Evolutionary conservation across 2,888 invertebrate genomes (phyloP), one percentile per base, ranked within the genome.

Genomic region (Harpagoxenus sublaevis): DNA sequence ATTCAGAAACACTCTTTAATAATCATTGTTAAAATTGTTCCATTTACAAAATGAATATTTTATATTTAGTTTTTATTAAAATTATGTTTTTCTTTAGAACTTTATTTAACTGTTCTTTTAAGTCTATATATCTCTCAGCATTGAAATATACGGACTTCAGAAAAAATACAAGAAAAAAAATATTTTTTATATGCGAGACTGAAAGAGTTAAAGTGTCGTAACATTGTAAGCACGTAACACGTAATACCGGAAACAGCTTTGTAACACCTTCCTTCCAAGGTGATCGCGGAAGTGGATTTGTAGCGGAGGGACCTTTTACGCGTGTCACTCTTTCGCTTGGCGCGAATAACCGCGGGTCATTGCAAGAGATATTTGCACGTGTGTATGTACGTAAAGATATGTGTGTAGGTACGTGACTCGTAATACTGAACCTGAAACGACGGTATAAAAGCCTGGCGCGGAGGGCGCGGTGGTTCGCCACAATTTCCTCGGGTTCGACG

Each of bases 401-500:
- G 23, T 65, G 42, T 65, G 15, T 65, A 65, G 42, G n/a, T 65
- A 65, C 42, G 39, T 65, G 39, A 39, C 65, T 42, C 42, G 65
- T 91, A 92, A 92, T 91, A 85, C 79, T 87, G 89, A 91, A 91
- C 28, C 45, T 89, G 89, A 89, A 90, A 90, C 87, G 87, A 86
- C 83, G 88, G 86, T 88, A 92, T 93, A 93, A 93, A 93, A 91
- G 45, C 89, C 89, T 89, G 89, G 88, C 88, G 87, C 81, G 88
- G 84, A 87, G 66, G 86, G 84, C 78, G 84, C 86, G 85, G 82
- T 73, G 89, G 90, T 87, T 88, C 87, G 84, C 91, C 89, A 92
- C 93, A 93, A 93, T 93, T 94, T 94, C 91, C 91, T 89, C 91
- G 91, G 93, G 92, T 93, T 94, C 93, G 93, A 93, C 93, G 93